Evolutionary conservation across 2,888 invertebrate species (phyloP), one percentile per base, ranked within the genome.

Genomic region (Suillia variegata): DNA sequence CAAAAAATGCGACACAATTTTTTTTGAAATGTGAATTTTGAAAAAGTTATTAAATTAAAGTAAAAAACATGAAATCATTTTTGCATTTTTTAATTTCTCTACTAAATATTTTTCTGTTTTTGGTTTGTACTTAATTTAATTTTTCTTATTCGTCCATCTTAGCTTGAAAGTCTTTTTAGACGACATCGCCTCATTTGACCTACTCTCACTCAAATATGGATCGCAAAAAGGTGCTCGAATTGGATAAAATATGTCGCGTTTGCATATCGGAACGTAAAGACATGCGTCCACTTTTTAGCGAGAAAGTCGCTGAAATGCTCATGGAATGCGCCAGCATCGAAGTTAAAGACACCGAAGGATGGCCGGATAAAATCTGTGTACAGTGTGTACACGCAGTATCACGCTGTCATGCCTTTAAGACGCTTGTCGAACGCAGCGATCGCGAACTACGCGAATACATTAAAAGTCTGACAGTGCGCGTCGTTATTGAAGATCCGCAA

Each of bases 381-480:
- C 87, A 87, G 70, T 88, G 88, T 69, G 87, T 87, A 42, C 87
- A 87, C 70, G 87, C 87, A 69, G 86, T 88, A 18, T 87, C 87
- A 0, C 83, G 87, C n/a, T 86, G 85, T 71, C 85, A 87, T 73
- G 86, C 88, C 22, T 88, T 87, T 78, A 88, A 87, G 68, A 85
- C 85, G 52, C 81, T 85, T 59, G 86, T 86, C 10, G 87, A 87
- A 71, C 82, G 86, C 42, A 86, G 87, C 63, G 87, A 88, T 73
- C 74, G 78, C 61, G 83, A 83, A n/a, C 75, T 88, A 17, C 82
- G 85, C 1, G 85, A 86, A 33, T 85, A 82, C 59, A 81, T 82
- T 1, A 81, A 77, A 61, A 76, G 77, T 2, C 61, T 82, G 21
- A 82, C 82, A 1, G 80, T 82, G 5, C 76, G 80, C 13, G 70